Percentiles rank a stretch among this genome's conserved stretches.
phyloP scores from a whole-genome alignment of 1,140 invertebrate genomes.

The Belonocnema kinseyi region DNA sequence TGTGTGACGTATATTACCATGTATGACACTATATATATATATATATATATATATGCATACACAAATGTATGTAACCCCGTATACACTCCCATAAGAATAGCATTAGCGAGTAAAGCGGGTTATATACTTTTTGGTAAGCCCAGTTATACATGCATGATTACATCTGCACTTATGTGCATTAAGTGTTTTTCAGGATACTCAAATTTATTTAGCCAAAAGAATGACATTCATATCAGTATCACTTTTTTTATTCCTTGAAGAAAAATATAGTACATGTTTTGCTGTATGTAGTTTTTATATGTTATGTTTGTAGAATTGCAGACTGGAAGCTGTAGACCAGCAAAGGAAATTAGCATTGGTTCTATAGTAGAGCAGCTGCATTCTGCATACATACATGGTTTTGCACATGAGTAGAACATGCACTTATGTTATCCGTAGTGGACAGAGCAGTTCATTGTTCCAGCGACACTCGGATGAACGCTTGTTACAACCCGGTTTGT shows the following conservation, averaged over 20 bases:
- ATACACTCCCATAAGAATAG: too few species aligned
- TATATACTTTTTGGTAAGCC: too few species aligned
- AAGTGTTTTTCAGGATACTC: too few species aligned
- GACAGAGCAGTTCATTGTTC: conserved; percentile 27
- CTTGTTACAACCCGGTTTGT: conserved; percentile 5
- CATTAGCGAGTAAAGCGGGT: too few species aligned
- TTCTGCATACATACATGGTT: conserved; percentile 30
- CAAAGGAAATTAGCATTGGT: conserved; percentile 20
- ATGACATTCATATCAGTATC: too few species aligned
- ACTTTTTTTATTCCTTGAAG: too few species aligned
- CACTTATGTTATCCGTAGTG: conserved; percentile 4
- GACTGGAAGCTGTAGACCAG: neutral
- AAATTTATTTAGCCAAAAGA: too few species aligned
- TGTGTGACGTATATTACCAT: neutral
- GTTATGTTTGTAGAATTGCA: neutral
- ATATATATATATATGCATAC: too few species aligned
- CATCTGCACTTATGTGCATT: too few species aligned
- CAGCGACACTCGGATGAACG: conserved; percentile 25
- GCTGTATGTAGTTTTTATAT: neutral
- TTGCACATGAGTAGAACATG: conserved; percentile 24
- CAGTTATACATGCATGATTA: too few species aligned
- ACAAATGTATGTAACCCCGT: too few species aligned
- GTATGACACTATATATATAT: conserved; percentile 12
- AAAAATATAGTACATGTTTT: too few species aligned
- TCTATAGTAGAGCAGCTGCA: neutral